Conservation (phyloP, 2,888 invertebrate genomes). For the Eucriotettix oculatus region DNA sequence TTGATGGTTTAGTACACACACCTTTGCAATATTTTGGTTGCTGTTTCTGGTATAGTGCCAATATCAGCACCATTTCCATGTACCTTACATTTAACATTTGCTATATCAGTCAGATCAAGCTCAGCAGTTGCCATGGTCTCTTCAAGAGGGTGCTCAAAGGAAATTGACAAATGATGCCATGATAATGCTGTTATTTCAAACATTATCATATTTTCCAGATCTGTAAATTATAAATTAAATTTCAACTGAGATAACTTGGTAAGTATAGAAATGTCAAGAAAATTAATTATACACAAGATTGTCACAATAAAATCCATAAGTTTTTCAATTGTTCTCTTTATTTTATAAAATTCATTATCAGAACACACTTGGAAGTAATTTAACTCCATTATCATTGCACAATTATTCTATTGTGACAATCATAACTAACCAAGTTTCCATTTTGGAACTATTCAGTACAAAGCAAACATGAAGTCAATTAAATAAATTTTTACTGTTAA, state of each 20-base stretch:
- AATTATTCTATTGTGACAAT: too few relatives aligned
- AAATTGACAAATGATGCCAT: constrained; percentile 75
- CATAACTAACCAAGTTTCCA: too few relatives aligned
- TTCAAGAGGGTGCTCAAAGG: constrained; percentile 81
- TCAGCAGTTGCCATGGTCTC: constrained; percentile 89
- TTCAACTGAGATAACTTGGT: neutral
- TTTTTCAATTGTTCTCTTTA: too few relatives aligned
- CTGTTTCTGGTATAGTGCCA: constrained; percentile 34
- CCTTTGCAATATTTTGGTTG: constrained; percentile 63
- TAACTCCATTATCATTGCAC: too few relatives aligned
- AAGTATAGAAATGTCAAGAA: too few relatives aligned
- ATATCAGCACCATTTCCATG: constrained; percentile 31
- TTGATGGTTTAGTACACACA: constrained; percentile 14
- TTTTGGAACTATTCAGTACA: too few relatives aligned
- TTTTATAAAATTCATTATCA: too few relatives aligned
- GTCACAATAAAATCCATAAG: too few relatives aligned
- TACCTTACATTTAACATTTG: constrained; percentile 61
- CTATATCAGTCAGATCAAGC: constrained; percentile 66
- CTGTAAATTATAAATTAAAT: constrained; percentile 24
- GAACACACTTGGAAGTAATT: too few relatives aligned
- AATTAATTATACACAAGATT: too few relatives aligned
- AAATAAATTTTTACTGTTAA: too few relatives aligned
- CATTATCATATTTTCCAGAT: constrained; percentile 62
- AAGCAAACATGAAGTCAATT: too few relatives aligned
- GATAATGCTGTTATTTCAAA: constrained; percentile 84